Evolutionary conservation across 2,113 vertebrate genomes (phyloP).

Genomic region (Passer montanus): DNA sequence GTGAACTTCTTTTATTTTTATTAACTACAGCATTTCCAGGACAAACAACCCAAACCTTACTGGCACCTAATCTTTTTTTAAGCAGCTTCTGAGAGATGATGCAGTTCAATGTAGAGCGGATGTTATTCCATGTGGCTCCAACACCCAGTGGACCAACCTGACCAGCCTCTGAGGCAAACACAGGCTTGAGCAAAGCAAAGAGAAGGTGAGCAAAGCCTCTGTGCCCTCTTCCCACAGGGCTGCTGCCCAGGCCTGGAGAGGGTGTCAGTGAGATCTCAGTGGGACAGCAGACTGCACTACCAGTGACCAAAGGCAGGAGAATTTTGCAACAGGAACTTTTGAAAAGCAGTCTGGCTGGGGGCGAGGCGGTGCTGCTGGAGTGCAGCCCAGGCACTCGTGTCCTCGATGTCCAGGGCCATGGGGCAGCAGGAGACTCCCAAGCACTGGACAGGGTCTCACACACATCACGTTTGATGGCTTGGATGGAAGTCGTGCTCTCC

Average conservation of each 20-base stretch:
- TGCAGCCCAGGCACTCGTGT: neutral
- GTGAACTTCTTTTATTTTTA: neutral
- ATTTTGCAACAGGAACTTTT: neutral
- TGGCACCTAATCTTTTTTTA: neutral
- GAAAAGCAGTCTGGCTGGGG: neutral
- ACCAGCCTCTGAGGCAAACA: neutral
- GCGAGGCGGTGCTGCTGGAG: neutral
- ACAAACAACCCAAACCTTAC: neutral
- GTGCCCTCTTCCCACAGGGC: neutral
- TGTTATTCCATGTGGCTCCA: neutral
- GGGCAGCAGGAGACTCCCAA: neutral
- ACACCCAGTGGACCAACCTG: neutral
- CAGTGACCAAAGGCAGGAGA: neutral
- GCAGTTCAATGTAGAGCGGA: accelerated
- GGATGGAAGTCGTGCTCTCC: neutral
- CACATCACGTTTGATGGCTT: accelerated
- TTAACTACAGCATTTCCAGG: neutral
- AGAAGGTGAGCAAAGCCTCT: neutral
- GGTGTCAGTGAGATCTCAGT: neutral
- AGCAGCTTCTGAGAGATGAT: neutral
- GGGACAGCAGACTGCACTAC: neutral
- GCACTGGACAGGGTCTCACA: neutral
- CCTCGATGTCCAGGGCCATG: neutral
- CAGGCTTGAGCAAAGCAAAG: neutral
- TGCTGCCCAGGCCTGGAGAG: neutral